Conservation (phyloP, 2,888 invertebrate genomes). For the Bombylius discolor region DNA sequence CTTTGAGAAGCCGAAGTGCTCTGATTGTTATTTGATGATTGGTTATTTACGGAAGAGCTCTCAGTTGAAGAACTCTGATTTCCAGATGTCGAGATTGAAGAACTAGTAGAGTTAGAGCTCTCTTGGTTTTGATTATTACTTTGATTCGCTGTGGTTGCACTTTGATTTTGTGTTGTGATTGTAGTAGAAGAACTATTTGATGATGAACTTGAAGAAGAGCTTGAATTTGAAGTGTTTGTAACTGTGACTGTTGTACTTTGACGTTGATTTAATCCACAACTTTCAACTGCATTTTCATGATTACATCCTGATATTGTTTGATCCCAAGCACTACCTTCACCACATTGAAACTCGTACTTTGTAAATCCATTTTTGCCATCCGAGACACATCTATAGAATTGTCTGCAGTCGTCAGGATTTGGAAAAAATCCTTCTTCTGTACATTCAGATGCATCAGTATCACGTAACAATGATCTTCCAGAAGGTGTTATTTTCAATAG, state of each 20-base stretch:
- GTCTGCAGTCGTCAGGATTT: conserved; percentile 53
- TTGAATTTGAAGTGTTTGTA: conserved; percentile 1
- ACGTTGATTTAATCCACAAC: conserved; percentile 23
- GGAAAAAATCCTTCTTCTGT: conserved; percentile 53
- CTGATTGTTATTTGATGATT: not conserved
- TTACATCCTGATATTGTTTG: conserved; percentile 54
- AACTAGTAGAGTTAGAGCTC: conserved; percentile 10
- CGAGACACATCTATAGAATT: conserved; percentile 64
- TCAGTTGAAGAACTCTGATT: conserved; percentile 12
- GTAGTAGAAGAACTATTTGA: not conserved
- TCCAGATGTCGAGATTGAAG: conserved; percentile 10
- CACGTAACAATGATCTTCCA: not conserved
- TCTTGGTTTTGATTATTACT: conserved; percentile 7
- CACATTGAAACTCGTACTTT: conserved; percentile 59
- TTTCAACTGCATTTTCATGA: conserved; percentile 48
- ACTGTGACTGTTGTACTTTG: conserved; percentile 12
- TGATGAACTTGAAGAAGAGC: conserved; percentile 8
- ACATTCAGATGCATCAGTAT: not conserved
- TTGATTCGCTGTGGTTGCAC: not conserved
- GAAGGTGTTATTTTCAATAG: not conserved
- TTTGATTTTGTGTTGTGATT: not conserved
- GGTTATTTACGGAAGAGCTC: not conserved
- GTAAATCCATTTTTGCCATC: conserved; percentile 45
- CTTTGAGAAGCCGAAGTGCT: too few relatives aligned
- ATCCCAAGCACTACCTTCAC: conserved; percentile 68